Conservation (phyloP, 2,888 invertebrate species). For the Oeneis ivallda region DNA sequence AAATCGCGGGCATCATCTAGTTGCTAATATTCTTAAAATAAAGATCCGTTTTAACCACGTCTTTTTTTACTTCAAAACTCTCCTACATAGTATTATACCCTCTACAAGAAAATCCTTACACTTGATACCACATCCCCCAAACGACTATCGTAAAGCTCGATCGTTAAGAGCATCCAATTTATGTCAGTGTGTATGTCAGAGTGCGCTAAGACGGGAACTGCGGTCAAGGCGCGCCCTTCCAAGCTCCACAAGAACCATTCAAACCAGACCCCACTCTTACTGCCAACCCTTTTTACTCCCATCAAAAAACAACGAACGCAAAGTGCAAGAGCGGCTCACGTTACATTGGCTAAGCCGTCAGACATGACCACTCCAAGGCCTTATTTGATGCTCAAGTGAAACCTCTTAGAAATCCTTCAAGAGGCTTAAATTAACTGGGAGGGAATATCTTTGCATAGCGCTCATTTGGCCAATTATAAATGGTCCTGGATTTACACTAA, state of each 20-base stretch:
- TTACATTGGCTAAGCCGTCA: slow-evolving; percentile 54
- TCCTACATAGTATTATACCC: background rate
- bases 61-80: background rate
- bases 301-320: slow-evolving; percentile 55
- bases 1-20: too few species aligned
- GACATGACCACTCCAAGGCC: slow-evolving; percentile 72
- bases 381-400: slow-evolving; percentile 61
- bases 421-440: slow-evolving; percentile 40
- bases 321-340: slow-evolving; percentile 49
- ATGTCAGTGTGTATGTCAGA: slow-evolving; percentile 45
- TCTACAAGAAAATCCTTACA: background rate
- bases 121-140: slow-evolving; percentile 24
- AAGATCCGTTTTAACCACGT: background rate
- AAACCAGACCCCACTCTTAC: slow-evolving; percentile 44
- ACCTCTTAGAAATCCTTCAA: slow-evolving; percentile 42
- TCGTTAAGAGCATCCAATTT: slow-evolving; percentile 42
- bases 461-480: slow-evolving; percentile 37
- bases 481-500: slow-evolving; percentile 27
- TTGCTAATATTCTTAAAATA: background rate
- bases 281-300: slow-evolving; percentile 47
- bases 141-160: slow-evolving; percentile 23
- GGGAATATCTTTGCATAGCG: slow-evolving; percentile 40
- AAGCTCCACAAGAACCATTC: slow-evolving; percentile 55
- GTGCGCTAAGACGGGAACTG: slow-evolving; percentile 56
- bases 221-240: slow-evolving; percentile 62